Conservation (phyloP, 2,113 vertebrate genomes). For the Grus americana region DNA sequence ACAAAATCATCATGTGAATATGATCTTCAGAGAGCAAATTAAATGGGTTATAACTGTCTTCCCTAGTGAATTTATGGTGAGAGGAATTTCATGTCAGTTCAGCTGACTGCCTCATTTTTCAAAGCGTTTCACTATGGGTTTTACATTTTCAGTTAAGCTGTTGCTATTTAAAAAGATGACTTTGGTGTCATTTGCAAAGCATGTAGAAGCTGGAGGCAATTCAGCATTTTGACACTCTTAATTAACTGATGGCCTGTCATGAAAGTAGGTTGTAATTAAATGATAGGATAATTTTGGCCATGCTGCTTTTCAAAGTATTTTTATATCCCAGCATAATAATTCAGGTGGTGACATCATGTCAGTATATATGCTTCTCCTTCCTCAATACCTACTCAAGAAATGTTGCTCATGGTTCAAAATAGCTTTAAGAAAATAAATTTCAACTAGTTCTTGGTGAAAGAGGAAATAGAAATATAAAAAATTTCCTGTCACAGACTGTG, state of each 20-base stretch:
- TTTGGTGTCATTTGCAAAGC: constrained; percentile 46
- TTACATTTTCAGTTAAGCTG: constrained; percentile 30
- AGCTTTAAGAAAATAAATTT: constrained; percentile 21
- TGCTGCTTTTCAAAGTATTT: constrained; percentile 40
- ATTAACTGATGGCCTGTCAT: constrained; percentile 54
- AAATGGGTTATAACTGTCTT: neutral
- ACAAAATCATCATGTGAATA: neutral
- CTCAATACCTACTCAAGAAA: neutral
- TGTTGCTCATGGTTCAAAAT: neutral
- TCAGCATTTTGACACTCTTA: constrained; percentile 61
- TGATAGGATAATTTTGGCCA: constrained; percentile 28
- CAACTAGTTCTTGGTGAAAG: neutral
- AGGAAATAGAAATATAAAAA: neutral
- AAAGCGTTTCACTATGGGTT: neutral
- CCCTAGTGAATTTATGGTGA: neutral
- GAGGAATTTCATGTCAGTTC: neutral
- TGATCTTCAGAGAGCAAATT: constrained; percentile 1
- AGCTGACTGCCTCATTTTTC: constrained; percentile 40
- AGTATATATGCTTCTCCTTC: neutral
- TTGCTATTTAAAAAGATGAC: constrained; percentile 51
- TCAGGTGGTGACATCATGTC: constrained; percentile 16
- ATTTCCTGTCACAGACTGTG: neutral
- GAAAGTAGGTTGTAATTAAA: constrained; percentile 57
- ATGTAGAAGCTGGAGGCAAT: constrained; percentile 43
- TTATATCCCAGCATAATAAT: constrained; percentile 10